Conservation (phyloP, 2,113 vertebrate species). For the Hepsetus odoe region DNA sequence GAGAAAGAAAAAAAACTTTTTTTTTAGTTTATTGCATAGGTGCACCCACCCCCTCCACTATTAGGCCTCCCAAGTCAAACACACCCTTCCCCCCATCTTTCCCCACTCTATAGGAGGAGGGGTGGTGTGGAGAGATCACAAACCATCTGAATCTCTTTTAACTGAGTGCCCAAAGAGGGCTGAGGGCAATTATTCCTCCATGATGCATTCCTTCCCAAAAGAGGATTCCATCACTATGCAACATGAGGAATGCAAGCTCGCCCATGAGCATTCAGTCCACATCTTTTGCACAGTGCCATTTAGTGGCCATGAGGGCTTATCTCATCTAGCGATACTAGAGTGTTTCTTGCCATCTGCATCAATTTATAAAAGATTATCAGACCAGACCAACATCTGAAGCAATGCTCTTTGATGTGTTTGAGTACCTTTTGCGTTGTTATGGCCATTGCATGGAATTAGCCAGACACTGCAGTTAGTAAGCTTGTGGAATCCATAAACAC, state of each 20-base stretch:
- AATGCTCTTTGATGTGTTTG: slow-evolving; percentile 25
- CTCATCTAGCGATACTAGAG: not conserved
- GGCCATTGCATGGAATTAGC: slow-evolving; percentile 19
- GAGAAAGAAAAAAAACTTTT: not conserved
- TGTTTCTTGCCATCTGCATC: slow-evolving; percentile 21
- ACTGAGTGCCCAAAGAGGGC: slow-evolving; percentile 69
- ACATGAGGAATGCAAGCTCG: slow-evolving; percentile 64
- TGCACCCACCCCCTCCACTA: slow-evolving; percentile 62
- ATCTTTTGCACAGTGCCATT: slow-evolving; percentile 3
- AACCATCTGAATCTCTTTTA: slow-evolving; percentile 79
- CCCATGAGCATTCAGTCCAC: slow-evolving; percentile 47
- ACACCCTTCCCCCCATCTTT: slow-evolving; percentile 64
- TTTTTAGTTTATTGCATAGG: slow-evolving; percentile 66
- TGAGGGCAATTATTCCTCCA: slow-evolving; percentile 75
- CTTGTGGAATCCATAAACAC: slow-evolving; percentile 35
- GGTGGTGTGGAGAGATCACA: slow-evolving; percentile 68
- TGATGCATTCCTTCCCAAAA: slow-evolving; percentile 74
- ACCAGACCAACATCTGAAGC: slow-evolving; percentile 21
- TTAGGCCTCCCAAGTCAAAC: slow-evolving; percentile 71
- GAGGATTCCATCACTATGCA: slow-evolving; percentile 63
- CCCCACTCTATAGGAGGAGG: slow-evolving; percentile 67
- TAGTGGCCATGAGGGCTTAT: slow-evolving; percentile 20
- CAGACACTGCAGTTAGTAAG: slow-evolving; percentile 20
- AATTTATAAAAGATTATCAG: slow-evolving; percentile 20
- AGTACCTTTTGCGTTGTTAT: slow-evolving; percentile 36